Base-by-base conservation (phyloP, 2,113 vertebrate species). In the Perca flavescens region DNA sequence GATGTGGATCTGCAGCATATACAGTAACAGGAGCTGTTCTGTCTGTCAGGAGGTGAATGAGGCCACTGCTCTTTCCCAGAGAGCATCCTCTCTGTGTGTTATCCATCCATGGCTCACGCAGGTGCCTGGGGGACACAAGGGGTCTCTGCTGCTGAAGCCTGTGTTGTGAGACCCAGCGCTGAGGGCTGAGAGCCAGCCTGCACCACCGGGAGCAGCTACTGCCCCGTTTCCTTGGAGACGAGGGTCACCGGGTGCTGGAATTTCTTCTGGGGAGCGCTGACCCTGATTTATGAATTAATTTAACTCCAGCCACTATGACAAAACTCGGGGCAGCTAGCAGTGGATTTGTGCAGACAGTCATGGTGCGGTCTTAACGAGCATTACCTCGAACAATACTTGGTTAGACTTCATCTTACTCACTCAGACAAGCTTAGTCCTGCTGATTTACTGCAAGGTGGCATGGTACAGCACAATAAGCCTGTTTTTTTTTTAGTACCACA, bases 251-350 rank as follows among this genome's bases (percentile, higher is more conserved):
- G 86, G 86, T 88, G 91, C 84, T 89, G 91, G 94, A 95, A 95
- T 95, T 92, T 91, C 88, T 91, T 82, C 80, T 83, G 58, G 47
- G 71, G 78, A 88, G 89, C 85, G 43, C 85, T 94, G 89, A 92
- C 91, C 83, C 94, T 94, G 94, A 95, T 95, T 95, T 94, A 95
- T 95, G 91, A 92, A 88, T 94, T 92, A 46, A 91, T 93, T 95
- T 93, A 93, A 90, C 70, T 74, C 62, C 74, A 68, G 76, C 77
- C 68, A 54, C 83, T 63, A 74, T 85, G 80, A 89, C 82, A 74
- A 80, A 90, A 91, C 82, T 79, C 6, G 8, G 22, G 12, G 25
- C 68, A 57, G 76, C 83, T 65, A 80, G 79, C 81, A 53, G 86
- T 75, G 62, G 85, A 90, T 89, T 83, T 87, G 76, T 81, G 69